Evolutionary conservation across 2,888 invertebrate species (phyloP).

Genomic region (Pheosia tremula): DNA sequence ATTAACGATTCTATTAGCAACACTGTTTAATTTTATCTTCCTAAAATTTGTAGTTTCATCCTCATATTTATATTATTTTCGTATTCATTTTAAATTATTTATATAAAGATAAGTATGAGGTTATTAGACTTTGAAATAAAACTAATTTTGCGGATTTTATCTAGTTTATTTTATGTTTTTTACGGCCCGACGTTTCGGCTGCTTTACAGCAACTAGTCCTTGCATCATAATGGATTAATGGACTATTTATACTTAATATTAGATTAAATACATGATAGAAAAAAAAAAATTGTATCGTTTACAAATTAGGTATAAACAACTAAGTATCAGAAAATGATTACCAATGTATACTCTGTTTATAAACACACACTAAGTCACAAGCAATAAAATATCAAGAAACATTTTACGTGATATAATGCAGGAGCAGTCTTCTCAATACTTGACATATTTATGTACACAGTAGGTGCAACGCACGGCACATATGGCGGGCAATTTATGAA

Average conservation of each 20-base stretch:
- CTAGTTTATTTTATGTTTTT: no score
- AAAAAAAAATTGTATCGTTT: no score
- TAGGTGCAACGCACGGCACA: conserved; percentile 81
- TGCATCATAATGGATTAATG: no score
- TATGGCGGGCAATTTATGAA: conserved; percentile 84
- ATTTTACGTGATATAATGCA: conserved; percentile 57
- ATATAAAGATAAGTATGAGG: background rate
- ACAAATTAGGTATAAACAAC: no score
- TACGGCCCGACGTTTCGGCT: no score
- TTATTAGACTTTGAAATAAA: background rate
- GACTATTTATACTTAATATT: no score
- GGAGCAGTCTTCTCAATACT: conserved; percentile 75
- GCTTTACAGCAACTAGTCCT: no score
- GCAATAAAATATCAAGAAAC: conserved; percentile 60
- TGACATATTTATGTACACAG: conserved; percentile 84
- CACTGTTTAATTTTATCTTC: background rate
- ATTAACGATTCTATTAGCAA: background rate
- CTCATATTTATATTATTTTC: background rate
- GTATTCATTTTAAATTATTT: background rate
- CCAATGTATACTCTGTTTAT: no score
- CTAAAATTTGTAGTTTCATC: background rate
- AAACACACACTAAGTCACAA: background rate
- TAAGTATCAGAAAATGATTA: no score
- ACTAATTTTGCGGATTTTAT: no score
- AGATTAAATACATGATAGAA: no score